Evolutionary conservation across 2,888 invertebrate genomes (phyloP).

Genomic region (Dendrolimus pini): DNA sequence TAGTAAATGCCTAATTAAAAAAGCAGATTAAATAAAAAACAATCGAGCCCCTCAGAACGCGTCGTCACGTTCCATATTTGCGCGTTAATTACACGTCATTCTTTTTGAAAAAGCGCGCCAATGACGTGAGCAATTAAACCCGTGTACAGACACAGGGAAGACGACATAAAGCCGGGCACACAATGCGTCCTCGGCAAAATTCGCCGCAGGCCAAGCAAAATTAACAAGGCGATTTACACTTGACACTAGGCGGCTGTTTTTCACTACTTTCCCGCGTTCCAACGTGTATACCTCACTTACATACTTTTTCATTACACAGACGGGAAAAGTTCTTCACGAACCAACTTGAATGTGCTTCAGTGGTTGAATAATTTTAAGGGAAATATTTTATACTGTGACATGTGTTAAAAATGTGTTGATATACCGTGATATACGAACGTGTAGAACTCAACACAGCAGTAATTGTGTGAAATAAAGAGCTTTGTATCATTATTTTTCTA

Average conservation of each 20-base stretch:
- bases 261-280: constrained; percentile 48
- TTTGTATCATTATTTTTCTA: constrained; percentile 62
- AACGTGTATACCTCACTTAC: background rate
- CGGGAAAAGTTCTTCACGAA: background rate
- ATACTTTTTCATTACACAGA: background rate
- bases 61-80: constrained; percentile 75
- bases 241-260: constrained; percentile 72
- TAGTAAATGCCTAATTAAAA: constrained; percentile 63
- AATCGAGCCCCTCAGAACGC: constrained; percentile 66
- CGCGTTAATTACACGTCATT: constrained; percentile 77
- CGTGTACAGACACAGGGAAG: constrained; percentile 74
- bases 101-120: constrained; percentile 75
- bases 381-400: constrained; percentile 34
- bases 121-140: constrained; percentile 76
- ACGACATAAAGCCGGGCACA: constrained; percentile 73
- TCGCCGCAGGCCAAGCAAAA: constrained; percentile 74
- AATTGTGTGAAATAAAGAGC: constrained; percentile 70
- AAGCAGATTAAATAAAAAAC: constrained; percentile 53
- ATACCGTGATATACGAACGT: constrained; percentile 37
- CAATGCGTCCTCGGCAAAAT: constrained; percentile 75
- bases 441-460: constrained; percentile 45
- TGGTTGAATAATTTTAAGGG: background rate
- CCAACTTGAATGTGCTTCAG: background rate
- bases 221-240: constrained; percentile 78
- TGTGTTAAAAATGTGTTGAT: constrained; percentile 28